These are phyloP conservation scores for Taxidea taxus DNA, from an alignment of 2,113 vertebrate genomes.

Conservation along the genomic window DNA sequence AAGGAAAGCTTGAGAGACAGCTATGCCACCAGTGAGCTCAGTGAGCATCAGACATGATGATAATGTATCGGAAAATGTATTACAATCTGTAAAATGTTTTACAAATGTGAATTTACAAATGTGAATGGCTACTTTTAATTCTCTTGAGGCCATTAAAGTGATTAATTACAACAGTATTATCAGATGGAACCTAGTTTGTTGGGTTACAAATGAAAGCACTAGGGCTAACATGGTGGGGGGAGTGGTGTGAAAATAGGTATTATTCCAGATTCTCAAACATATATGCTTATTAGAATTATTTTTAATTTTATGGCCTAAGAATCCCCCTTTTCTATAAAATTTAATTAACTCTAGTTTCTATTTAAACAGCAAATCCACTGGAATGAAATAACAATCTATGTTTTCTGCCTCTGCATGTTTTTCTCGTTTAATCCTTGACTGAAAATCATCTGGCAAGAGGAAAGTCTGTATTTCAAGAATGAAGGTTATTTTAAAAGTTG, in stretches of 20 bases:
- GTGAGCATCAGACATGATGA: not conserved
- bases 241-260: conserved; percentile 31
- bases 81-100: conserved; percentile 41
- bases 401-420: conserved; percentile 66
- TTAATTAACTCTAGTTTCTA: conserved; percentile 72
- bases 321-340: conserved; percentile 70
- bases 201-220: conserved; percentile 60
- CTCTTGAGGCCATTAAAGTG: conserved; percentile 46
- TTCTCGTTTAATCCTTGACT: conserved; percentile 71
- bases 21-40: not conserved
- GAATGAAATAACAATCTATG: conserved; percentile 68
- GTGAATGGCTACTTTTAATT: conserved; percentile 42
- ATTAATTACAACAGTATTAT: conserved; percentile 58
- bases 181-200: conserved; percentile 54
- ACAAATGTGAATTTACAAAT: conserved; percentile 49
- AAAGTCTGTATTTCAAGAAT: conserved; percentile 57
- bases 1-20: not conserved
- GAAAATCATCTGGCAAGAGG: conserved; percentile 63
- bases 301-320: conserved; percentile 70
- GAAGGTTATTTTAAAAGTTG: conserved; percentile 73
- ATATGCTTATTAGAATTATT: conserved; percentile 66
- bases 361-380: conserved; percentile 62
- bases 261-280: conserved; percentile 43
- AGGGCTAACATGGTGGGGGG: not conserved
- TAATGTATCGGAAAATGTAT: not conserved